Percentiles rank a stretch among this genome's conserved stretches.
Conservation (phyloP, 2,888 invertebrate genomes). For the Drosophila affinis region DNA sequence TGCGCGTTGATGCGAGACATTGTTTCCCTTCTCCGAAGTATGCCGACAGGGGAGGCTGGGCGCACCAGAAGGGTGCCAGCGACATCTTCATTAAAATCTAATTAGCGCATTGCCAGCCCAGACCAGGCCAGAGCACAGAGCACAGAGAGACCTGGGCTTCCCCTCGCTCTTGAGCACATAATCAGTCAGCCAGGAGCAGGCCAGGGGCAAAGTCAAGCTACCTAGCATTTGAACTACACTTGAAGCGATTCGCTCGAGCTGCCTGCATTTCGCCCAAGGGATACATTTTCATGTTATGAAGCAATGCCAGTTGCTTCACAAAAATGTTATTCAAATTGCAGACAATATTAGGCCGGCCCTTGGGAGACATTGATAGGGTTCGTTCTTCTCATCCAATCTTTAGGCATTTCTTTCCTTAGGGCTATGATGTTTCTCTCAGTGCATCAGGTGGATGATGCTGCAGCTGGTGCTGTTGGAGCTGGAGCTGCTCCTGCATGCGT, state of each 20-base stretch:
- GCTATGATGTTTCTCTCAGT: constrained; percentile 14
- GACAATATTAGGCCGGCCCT: too few relatives aligned
- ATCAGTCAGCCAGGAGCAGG: constrained; percentile 39
- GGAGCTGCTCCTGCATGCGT: constrained; percentile 53
- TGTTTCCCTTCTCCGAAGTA: constrained; percentile 42
- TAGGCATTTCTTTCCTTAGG: not conserved
- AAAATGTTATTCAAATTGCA: not conserved
- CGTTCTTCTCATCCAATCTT: not conserved
- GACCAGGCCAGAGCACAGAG: too few relatives aligned
- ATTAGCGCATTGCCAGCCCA: constrained; percentile 77
- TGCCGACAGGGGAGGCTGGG: not conserved
- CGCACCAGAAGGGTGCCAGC: constrained; percentile 41
- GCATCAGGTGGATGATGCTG: constrained; percentile 24
- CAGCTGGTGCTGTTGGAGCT: constrained; percentile 9
- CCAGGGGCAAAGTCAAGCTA: constrained; percentile 15
- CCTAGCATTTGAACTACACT: constrained; percentile 5
- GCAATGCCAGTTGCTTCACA: too few relatives aligned
- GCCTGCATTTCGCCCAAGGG: not conserved
- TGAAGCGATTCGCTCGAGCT: not conserved
- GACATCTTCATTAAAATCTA: constrained; percentile 83
- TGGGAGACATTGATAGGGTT: too few relatives aligned
- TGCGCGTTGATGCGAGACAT: constrained; percentile 65
- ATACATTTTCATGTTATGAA: too few relatives aligned
- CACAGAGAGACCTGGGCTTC: constrained; percentile 14
- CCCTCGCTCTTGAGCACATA: constrained; percentile 35